Conservation (phyloP, 2,113 vertebrate species). For the Aix galericulata region DNA sequence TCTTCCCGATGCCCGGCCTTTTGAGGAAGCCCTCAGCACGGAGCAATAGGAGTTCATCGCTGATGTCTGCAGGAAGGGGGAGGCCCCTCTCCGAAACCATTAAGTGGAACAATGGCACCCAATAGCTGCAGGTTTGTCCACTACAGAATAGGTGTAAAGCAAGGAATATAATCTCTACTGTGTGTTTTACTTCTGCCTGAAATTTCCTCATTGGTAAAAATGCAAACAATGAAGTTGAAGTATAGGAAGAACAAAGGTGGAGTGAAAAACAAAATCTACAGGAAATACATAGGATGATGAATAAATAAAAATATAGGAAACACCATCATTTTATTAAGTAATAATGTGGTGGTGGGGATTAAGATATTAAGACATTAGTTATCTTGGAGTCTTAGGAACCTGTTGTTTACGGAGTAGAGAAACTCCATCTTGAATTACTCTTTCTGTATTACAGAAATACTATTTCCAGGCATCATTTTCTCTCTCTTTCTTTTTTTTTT, state of each 20-base stretch:
- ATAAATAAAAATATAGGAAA: background rate
- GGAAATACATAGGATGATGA: background rate
- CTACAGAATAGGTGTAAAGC: background rate
- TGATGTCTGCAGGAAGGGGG: background rate
- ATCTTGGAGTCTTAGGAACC: background rate
- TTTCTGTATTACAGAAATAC: background rate
- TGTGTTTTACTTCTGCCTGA: background rate
- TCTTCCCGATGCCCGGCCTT: background rate
- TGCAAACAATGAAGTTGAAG: background rate
- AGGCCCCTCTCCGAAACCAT: background rate
- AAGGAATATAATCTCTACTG: background rate
- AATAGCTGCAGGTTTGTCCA: background rate
- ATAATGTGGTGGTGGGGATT: background rate
- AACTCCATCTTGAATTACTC: background rate
- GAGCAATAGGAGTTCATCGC: background rate
- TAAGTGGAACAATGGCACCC: background rate
- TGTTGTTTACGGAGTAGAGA: background rate
- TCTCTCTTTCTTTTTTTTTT: background rate
- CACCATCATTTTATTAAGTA: background rate
- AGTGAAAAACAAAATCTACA: background rate
- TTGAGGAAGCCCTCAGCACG: accelerated
- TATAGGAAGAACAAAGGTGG: background rate
- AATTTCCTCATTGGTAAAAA: background rate
- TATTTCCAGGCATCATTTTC: background rate
- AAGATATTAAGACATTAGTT: background rate